Percentiles rank a stretch among this genome's conserved stretches.
These are phyloP conservation scores for Nemotelus pantherinus DNA, from an alignment of 2,888 invertebrate species.

Conservation along the genomic window DNA sequence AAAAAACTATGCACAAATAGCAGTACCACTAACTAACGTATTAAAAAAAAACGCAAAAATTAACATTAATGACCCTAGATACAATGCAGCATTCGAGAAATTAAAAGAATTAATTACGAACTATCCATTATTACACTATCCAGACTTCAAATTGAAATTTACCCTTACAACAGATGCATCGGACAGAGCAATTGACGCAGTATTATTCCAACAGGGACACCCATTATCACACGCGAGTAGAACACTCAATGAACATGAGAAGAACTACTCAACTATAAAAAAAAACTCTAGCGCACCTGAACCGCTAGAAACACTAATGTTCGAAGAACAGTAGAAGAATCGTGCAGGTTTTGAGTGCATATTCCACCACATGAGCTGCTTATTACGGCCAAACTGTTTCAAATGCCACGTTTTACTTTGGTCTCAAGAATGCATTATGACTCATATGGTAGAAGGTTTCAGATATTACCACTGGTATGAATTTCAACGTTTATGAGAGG, in stretches of 20 bases:
- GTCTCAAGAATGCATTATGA: too few species aligned
- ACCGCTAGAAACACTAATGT: too few species aligned
- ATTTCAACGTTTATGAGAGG: too few species aligned
- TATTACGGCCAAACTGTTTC: too few species aligned
- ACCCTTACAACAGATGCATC: conserved; percentile 56
- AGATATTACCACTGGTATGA: too few species aligned
- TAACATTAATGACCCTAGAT: conserved; percentile 14
- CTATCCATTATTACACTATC: conserved; percentile 50
- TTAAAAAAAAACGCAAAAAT: conserved; percentile 38
- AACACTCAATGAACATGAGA: conserved; percentile 52
- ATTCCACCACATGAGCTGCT: too few species aligned
- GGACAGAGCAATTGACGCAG: conserved; percentile 53
- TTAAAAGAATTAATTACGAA: conserved; percentile 6
- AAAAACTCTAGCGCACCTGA: too few species aligned
- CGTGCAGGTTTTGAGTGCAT: too few species aligned
- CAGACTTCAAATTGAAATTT: conserved; percentile 57
- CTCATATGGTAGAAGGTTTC: too few species aligned
- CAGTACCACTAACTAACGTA: conserved; percentile 53
- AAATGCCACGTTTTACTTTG: too few species aligned
- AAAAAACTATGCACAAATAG: conserved; percentile 29
- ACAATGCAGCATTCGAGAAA: conserved; percentile 28
- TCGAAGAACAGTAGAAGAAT: too few species aligned
- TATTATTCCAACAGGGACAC: conserved; percentile 54
- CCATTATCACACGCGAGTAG: conserved; percentile 53
- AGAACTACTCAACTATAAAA: conserved; percentile 55